Evolutionary conservation across 2,113 vertebrate species (phyloP).

Genomic region (Cyanoramphus novaezelandiae): DNA sequence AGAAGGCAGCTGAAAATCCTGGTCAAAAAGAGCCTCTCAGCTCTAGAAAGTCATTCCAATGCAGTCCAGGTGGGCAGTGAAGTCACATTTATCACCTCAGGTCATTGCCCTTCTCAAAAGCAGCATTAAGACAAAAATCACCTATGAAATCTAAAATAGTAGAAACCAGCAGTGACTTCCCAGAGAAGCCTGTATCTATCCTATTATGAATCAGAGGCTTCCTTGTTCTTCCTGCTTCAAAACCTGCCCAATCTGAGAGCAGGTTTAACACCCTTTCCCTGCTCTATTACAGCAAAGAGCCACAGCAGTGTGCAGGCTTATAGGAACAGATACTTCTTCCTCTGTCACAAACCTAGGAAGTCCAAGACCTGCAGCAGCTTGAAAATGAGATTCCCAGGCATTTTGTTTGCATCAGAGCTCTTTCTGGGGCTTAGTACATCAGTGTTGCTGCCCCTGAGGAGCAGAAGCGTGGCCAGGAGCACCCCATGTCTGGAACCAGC

Average conservation of each 20-base stretch:
- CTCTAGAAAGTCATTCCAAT: neutral
- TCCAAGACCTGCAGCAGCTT: neutral
- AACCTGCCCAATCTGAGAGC: neutral
- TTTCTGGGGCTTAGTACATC: neutral
- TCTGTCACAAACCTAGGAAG: neutral
- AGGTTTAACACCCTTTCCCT: neutral
- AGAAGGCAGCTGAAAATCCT: neutral
- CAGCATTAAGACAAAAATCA: neutral
- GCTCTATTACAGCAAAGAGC: neutral
- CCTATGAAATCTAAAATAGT: neutral
- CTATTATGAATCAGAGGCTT: neutral
- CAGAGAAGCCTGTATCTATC: neutral
- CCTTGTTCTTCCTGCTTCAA: neutral
- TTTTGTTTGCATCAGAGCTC: neutral
- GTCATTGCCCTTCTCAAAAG: neutral
- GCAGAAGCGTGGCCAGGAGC: neutral
- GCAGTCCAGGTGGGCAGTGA: neutral
- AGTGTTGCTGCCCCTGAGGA: neutral
- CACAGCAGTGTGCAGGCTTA: neutral
- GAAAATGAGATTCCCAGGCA: neutral
- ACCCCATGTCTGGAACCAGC: accelerated
- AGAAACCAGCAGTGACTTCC: neutral
- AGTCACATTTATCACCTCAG: neutral
- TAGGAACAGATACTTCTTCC: neutral
- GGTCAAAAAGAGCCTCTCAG: neutral